Base-by-base conservation (phyloP, 2,113 vertebrate genomes). In the Chlamydotis undulata region DNA sequence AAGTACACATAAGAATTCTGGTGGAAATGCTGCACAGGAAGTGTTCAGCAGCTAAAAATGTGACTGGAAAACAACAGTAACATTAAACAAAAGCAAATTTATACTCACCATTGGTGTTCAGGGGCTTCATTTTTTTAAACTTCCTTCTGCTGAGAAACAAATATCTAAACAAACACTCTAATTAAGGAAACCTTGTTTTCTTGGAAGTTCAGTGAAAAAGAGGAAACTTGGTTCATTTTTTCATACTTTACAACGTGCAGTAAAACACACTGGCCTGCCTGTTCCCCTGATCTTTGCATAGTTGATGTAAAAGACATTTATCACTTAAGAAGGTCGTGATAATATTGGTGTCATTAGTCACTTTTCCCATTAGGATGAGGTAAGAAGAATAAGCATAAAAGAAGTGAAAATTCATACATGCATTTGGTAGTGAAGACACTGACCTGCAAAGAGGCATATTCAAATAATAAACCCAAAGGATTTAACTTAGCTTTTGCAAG, bases 21-120 rank as follows among this genome's bases (percentile, higher is more conserved):
- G 47, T 76, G 41, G 52, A 94, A 89, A 92, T 93, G 75, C 80
- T 91, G 77, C 41, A 64, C 35, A 90, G 49, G 63, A 93, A 89
- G 45, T 28, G 28, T 78, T 78, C 37, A 78, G 52, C 33, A 59
- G 28, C 85, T 79, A 75, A 92, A 95, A 92, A 87, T 41, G 35
- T 37, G 63, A 21, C 61, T 9, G 17, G 49, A 91, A 96, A 95
- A 95, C 55, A 94, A 77, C 7, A 76, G 16, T 15, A 92, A 53
- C 53, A 41, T 47, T 50, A 81, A 93, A 59, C 26, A 94, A 90
- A 65, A 65, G 17, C 49, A 78, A 87, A 87, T 89, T 92, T 84
- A 68, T 74, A 21, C 18, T 82, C 59, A 53, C 26, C 17, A 33
- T 12, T 57, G 29, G 25, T 75, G 59, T 77, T 73, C 35, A 56